These are phyloP conservation scores for Uloborus diversus DNA, from an alignment of 1,140 invertebrate species.

Conservation along the genomic window DNA sequence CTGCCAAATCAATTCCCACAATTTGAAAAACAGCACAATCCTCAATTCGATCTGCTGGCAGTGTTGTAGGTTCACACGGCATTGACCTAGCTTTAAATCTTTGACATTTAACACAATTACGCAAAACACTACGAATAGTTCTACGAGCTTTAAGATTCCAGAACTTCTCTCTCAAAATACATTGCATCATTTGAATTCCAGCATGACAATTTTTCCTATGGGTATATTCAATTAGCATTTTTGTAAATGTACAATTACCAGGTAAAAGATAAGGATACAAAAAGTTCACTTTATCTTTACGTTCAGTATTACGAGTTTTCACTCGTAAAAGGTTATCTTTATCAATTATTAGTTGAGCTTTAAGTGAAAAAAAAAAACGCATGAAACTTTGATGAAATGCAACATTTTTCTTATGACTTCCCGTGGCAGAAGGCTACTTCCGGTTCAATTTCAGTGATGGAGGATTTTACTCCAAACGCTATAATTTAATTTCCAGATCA, in stretches of 20 bases:
- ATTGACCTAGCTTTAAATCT: not conserved
- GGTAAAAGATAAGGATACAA: slow-evolving; percentile 6
- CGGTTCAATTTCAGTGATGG: no score
- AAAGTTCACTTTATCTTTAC: not conserved
- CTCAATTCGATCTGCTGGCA: slow-evolving; percentile 59
- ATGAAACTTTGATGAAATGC: no score
- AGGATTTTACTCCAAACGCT: no score
- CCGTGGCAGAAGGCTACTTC: no score
- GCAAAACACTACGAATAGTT: slow-evolving; percentile 2
- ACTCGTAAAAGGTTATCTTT: no score
- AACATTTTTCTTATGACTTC: no score
- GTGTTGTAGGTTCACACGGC: not conserved
- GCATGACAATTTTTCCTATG: not conserved
- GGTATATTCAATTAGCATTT: not conserved
- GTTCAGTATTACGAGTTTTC: not conserved
- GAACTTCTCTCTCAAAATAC: not conserved
- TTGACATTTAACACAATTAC: slow-evolving; percentile 13
- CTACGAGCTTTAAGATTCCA: slow-evolving; percentile 8
- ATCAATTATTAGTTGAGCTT: no score
- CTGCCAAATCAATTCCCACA: slow-evolving; percentile 63
- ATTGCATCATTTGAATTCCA: not conserved
- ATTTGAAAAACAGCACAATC: slow-evolving; percentile 62
- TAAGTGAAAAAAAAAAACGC: no score
- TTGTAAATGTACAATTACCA: not conserved
- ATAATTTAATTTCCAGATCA: no score